Base-by-base conservation (phyloP, 2,888 invertebrate genomes). In the Deladenus siricidicola region DNA sequence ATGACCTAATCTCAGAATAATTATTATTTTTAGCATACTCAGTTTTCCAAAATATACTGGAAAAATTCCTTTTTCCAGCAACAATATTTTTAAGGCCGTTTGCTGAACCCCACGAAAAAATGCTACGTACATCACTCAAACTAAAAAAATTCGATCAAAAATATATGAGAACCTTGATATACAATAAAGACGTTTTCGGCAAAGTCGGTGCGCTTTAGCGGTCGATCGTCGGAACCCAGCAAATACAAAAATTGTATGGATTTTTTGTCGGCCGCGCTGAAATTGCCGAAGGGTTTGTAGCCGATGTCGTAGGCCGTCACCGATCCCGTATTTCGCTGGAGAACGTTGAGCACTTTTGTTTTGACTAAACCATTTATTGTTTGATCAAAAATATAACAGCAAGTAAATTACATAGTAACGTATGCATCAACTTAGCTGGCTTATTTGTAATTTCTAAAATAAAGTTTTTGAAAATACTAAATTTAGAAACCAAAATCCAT, bases 241-340 rank as follows among this genome's bases (percentile, higher is more conserved):
- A 98, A 82, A 81, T 87, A 90, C 30, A 98, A 83, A 28, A 96
- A 86, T 77, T 86, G 86, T 56, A 74, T 58, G 21, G 71, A 70
- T 44, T 71, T 70, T 65, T 75, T 77, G n/a, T n/a, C n/a, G 54
- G 69, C 60, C 24, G 68, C 19, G 17, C 6, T 26, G 23, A 66
- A 58, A 19, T 51, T 17, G 29, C 57, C 51, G 34, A 63, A 58
- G 17, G 64, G 52, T 49, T 71, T 69, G 65, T 92, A 96, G 56
- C 98, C 98, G 66, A 96, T 81, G 83, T 98, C 98, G 59, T 94
- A 83, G 2, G 98, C 96, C 17, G 92, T 96, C 54, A 89, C 92
- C 54, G 72, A 73, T 1, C 89, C 87, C 8, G 91, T 90, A 63
- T 89, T 90, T 75, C 89, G 87, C 78, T 98, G 96, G 29, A 98